A percentile compares a stretch with the other conserved stretches of the same genome.
Evolutionary conservation across 2,113 vertebrate species (phyloP).

Genomic region (Diphyllodes magnificus): DNA sequence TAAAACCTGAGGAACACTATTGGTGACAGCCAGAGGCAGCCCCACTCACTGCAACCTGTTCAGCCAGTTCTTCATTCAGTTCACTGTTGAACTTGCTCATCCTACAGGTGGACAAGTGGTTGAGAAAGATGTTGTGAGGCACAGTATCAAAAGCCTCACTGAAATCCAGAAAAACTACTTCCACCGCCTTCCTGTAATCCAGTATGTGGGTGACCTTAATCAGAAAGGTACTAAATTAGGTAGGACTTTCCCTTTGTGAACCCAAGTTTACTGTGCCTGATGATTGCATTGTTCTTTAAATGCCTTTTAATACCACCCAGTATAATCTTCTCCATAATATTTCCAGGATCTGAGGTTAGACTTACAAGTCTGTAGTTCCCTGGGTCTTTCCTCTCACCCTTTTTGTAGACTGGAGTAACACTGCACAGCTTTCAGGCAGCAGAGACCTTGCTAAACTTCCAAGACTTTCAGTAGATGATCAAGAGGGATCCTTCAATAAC

Average conservation of each 20-base stretch:
- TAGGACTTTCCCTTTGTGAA: background rate
- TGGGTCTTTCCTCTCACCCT: background rate
- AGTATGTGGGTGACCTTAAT: background rate
- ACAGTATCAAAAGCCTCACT: background rate
- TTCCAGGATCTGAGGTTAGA: background rate
- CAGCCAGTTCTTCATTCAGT: background rate
- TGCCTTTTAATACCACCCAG: background rate
- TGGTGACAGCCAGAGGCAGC: background rate
- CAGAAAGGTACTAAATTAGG: background rate
- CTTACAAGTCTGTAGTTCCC: background rate
- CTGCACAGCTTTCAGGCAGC: background rate
- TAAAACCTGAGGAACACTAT: background rate
- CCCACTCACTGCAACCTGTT: background rate
- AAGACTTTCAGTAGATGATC: background rate
- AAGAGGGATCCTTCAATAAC: background rate
- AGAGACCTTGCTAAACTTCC: background rate
- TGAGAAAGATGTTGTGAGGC: background rate
- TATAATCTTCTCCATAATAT: background rate
- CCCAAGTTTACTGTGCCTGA: background rate
- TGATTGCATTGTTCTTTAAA: background rate
- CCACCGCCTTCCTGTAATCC: background rate
- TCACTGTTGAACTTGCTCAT: rapidly evolving
- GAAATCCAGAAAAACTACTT: background rate
- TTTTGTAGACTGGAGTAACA: background rate
- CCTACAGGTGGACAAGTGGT: background rate